Evolutionary conservation across 1,140 invertebrate species (phyloP).

Genomic region (Parasteatoda tepidariorum): DNA sequence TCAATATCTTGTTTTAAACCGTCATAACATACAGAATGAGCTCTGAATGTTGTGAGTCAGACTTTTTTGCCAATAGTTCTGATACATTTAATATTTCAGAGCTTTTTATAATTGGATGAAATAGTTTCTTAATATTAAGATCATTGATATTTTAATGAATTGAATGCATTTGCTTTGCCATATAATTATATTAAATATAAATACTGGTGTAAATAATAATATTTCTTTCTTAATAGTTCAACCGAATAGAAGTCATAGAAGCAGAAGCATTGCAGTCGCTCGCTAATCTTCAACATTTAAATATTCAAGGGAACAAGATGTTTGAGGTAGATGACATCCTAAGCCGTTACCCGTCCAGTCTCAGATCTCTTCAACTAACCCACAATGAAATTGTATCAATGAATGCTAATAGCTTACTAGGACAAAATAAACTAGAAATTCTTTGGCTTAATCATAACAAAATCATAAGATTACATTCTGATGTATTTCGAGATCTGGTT

Average conservation of each 20-base stretch:
- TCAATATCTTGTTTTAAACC: too few species aligned
- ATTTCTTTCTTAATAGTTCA: constrained; percentile 75
- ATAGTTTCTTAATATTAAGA: too few species aligned
- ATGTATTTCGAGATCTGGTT: constrained; percentile 80
- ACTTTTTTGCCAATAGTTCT: too few species aligned
- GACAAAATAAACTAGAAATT: constrained; percentile 83
- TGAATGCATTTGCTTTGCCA: too few species aligned
- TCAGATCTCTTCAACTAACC: constrained; percentile 87
- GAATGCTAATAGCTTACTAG: constrained; percentile 81
- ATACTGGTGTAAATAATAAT: too few species aligned
- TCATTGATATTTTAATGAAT: too few species aligned
- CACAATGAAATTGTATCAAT: constrained; percentile 82
- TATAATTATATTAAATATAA: too few species aligned
- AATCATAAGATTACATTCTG: constrained; percentile 77
- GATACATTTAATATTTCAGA: too few species aligned
- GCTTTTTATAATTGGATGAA: too few species aligned
- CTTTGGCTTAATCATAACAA: constrained; percentile 88
- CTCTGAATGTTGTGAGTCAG: too few species aligned
- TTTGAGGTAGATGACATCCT: constrained; percentile 84
- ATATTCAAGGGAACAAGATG: constrained; percentile 85
- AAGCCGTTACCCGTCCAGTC: constrained; percentile 74
- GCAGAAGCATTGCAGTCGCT: constrained; percentile 84
- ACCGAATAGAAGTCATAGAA: constrained; percentile 83
- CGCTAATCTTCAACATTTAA: constrained; percentile 86
- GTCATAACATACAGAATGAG: too few species aligned